Evolutionary conservation across 2,797 vertebrate species (phyloP).

Genomic region (Ciconia nigra): DNA sequence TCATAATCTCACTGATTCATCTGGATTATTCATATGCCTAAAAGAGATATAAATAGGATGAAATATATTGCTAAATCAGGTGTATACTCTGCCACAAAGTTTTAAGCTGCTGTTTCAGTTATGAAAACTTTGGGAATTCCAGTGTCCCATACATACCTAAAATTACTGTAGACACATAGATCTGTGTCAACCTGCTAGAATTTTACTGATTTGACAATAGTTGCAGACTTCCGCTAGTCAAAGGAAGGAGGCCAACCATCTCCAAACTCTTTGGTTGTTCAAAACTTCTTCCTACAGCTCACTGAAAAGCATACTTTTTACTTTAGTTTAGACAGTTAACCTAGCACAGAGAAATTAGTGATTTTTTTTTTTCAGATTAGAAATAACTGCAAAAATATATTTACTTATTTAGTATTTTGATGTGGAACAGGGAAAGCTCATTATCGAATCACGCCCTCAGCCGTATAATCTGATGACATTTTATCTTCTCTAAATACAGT

Average conservation of each 20-base stretch:
- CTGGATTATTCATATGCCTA: not conserved
- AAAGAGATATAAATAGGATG: not conserved
- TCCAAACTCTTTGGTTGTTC: not conserved
- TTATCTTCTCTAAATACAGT: not conserved
- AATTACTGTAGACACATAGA: not conserved
- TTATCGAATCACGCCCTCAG: not conserved
- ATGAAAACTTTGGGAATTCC: not conserved
- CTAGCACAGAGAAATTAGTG: not conserved
- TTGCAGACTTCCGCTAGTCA: not conserved
- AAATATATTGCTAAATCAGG: not conserved
- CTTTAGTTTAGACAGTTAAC: not conserved
- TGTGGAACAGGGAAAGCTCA: not conserved
- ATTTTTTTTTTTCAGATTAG: not conserved
- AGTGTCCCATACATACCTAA: not conserved
- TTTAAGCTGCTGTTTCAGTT: not conserved
- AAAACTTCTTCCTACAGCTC: not conserved
- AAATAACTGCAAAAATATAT: not conserved
- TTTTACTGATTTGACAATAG: not conserved
- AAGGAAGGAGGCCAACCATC: not conserved
- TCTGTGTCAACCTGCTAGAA: not conserved
- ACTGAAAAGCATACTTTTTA: not conserved
- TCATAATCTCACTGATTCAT: not conserved
- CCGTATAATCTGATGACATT: not conserved
- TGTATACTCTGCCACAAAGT: not conserved
- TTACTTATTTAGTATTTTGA: not conserved